Percentiles rank a stretch among this genome's conserved stretches.
phyloP scores from a whole-genome alignment of 2,797 vertebrate species.

The Sebastes oblongus region DNA sequence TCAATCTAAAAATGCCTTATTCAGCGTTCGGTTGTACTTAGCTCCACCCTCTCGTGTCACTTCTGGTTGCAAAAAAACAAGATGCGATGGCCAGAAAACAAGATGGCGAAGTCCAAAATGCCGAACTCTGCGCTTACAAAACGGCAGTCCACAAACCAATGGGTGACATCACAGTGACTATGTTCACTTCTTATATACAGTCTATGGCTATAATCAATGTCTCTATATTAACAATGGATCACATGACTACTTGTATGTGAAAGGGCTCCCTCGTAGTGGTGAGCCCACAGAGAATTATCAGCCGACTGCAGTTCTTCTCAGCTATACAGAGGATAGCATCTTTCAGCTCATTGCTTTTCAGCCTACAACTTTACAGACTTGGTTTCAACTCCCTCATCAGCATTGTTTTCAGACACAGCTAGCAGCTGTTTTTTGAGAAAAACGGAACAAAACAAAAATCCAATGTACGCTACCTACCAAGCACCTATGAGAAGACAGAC shows the following conservation, averaged over 20 bases:
- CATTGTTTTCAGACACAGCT: background rate
- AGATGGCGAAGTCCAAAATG: too few relatives aligned
- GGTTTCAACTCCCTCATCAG: too few relatives aligned
- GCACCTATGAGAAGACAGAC: background rate
- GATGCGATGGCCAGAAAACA: too few relatives aligned
- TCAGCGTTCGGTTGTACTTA: too few relatives aligned
- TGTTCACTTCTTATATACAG: too few relatives aligned
- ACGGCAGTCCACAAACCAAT: too few relatives aligned
- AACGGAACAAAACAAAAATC: background rate
- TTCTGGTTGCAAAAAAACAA: too few relatives aligned
- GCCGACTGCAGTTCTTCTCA: background rate
- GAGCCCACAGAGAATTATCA: background rate
- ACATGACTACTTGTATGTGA: background rate
- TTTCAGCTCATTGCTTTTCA: background rate
- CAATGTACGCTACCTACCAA: background rate
- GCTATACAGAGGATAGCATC: background rate
- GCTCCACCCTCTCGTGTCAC: too few relatives aligned
- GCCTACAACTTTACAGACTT: background rate
- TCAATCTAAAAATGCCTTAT: too few relatives aligned
- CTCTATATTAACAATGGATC: background rate
- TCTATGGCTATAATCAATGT: background rate
- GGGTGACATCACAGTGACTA: too few relatives aligned
- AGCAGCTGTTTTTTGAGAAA: background rate
- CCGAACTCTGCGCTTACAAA: too few relatives aligned
- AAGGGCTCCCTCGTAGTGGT: background rate